Conservation (phyloP, 2,113 vertebrate genomes). For the Pelobates fuscus region DNA sequence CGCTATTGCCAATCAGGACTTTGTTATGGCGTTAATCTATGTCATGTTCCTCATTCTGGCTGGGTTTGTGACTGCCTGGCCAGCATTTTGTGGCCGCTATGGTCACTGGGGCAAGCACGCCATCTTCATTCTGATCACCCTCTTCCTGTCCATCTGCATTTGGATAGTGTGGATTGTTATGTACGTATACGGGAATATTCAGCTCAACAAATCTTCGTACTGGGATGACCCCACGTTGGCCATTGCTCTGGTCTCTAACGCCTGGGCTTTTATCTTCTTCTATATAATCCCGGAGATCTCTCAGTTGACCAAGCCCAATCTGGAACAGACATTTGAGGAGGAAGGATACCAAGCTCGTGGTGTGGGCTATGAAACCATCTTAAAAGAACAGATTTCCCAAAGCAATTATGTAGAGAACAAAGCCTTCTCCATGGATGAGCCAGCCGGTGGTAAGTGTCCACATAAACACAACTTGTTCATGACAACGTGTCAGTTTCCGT, state of each 20-base stretch:
- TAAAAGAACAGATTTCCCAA: constrained; percentile 82
- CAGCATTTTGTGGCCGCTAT: constrained; percentile 71
- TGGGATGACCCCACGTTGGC: constrained; percentile 93
- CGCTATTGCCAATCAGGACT: constrained; percentile 79
- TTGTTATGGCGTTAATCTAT: constrained; percentile 90
- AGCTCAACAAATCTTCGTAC: constrained; percentile 10
- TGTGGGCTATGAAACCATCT: constrained; percentile 88
- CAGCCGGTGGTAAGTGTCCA: constrained; percentile 70
- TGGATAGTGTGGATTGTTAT: constrained; percentile 91
- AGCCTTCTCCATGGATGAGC: constrained; percentile 92
- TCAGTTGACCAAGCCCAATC: constrained; percentile 62
- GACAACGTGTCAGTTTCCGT: no score
- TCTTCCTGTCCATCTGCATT: constrained; percentile 74
- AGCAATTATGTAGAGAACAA: constrained; percentile 94
- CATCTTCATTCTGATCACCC: constrained; percentile 71
- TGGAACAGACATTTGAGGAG: constrained; percentile 63
- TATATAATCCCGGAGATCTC: constrained; percentile 84
- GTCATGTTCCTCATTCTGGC: constrained; percentile 84
- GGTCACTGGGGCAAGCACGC: constrained; percentile 76
- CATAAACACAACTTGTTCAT: background rate
- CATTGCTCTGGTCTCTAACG: constrained; percentile 85
- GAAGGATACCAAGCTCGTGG: constrained; percentile 73
- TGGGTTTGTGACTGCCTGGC: constrained; percentile 65
- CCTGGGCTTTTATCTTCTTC: constrained; percentile 81
- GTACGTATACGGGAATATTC: constrained; percentile 83